Evolutionary conservation across 1,140 invertebrate species (phyloP).

Genomic region (Acromyrmex heyeri): DNA sequence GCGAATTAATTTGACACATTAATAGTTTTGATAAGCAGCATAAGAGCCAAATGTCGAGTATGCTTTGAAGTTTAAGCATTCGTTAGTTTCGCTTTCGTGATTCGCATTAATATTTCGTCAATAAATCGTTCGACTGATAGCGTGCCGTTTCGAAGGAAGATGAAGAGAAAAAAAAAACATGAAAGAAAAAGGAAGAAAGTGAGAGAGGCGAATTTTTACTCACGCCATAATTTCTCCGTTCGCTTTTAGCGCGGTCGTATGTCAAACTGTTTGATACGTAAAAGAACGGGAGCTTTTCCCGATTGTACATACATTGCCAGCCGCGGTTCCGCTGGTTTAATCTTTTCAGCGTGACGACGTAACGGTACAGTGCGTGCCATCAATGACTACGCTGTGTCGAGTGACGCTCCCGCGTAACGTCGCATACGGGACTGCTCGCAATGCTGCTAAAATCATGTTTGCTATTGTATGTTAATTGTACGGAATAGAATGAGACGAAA

Average conservation of each 20-base stretch:
- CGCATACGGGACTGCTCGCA: not conserved
- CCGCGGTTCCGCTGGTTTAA: conserved; percentile 72
- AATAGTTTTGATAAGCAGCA: not conserved
- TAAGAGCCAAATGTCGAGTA: not conserved
- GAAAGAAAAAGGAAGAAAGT: not conserved
- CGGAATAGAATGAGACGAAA: not conserved
- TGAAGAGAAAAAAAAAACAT: not conserved
- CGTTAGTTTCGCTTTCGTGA: conserved; percentile 34
- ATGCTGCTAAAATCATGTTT: conserved; percentile 46
- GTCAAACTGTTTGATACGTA: conserved; percentile 31
- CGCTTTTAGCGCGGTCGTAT: conserved; percentile 2
- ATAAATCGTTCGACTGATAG: conserved; percentile 44
- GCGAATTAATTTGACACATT: not conserved
- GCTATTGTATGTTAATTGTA: conserved; percentile 46
- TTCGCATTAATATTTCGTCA: conserved; percentile 27
- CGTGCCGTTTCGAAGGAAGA: not conserved
- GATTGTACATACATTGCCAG: conserved; percentile 50
- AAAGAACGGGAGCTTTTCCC: conserved; percentile 63
- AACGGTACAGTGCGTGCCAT: conserved; percentile 77
- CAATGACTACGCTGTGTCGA: conserved; percentile 66
- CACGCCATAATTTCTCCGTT: conserved; percentile 38
- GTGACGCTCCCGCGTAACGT: conserved; percentile 42
- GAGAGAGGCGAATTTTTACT: conserved; percentile 25
- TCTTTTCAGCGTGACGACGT: conserved; percentile 77
- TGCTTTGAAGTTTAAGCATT: not conserved